Evolutionary conservation across 1,140 invertebrate species (phyloP).

Genomic region (Zeugodacus cucurbitae): DNA sequence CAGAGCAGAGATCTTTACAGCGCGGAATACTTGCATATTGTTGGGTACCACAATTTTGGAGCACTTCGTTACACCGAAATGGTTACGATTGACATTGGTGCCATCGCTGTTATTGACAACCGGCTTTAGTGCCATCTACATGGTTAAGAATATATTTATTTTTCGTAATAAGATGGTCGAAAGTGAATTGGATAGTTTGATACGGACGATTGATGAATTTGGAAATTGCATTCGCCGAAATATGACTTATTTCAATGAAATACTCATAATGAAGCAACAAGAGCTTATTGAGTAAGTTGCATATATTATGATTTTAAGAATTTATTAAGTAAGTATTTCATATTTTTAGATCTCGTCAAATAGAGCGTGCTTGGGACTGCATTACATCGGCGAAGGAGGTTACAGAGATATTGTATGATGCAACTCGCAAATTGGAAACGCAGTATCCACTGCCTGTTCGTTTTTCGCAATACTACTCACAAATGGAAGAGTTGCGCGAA

Average conservation of each 20-base stretch:
- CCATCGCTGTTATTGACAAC: slow-evolving; percentile 51
- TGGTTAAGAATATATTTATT: slow-evolving; percentile 58
- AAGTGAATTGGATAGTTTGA: slow-evolving; percentile 57
- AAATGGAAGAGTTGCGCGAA: slow-evolving; percentile 63
- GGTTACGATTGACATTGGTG: slow-evolving; percentile 51
- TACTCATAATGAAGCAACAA: slow-evolving; percentile 62
- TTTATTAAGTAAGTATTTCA: not conserved
- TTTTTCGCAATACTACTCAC: slow-evolving; percentile 56
- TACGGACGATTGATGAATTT: slow-evolving; percentile 62
- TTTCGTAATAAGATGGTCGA: slow-evolving; percentile 63
- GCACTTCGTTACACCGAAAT: slow-evolving; percentile 56
- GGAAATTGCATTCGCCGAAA: slow-evolving; percentile 63
- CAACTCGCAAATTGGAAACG: slow-evolving; percentile 59
- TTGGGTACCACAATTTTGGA: slow-evolving; percentile 55
- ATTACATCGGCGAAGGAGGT: slow-evolving; percentile 63
- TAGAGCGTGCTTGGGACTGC: slow-evolving; percentile 63
- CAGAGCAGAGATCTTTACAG: slow-evolving; percentile 48
- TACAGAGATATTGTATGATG: slow-evolving; percentile 62
- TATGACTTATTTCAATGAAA: slow-evolving; percentile 65
- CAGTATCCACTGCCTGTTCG: slow-evolving; percentile 56
- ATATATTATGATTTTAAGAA: not conserved
- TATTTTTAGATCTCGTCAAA: slow-evolving; percentile 57
- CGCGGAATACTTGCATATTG: slow-evolving; percentile 54
- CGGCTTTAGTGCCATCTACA: slow-evolving; percentile 55
- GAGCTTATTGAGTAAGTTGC: slow-evolving; percentile 60